These are phyloP conservation scores for Jaculus jaculus DNA, from an alignment of 2,113 vertebrate species.

Conservation along the genomic window DNA sequence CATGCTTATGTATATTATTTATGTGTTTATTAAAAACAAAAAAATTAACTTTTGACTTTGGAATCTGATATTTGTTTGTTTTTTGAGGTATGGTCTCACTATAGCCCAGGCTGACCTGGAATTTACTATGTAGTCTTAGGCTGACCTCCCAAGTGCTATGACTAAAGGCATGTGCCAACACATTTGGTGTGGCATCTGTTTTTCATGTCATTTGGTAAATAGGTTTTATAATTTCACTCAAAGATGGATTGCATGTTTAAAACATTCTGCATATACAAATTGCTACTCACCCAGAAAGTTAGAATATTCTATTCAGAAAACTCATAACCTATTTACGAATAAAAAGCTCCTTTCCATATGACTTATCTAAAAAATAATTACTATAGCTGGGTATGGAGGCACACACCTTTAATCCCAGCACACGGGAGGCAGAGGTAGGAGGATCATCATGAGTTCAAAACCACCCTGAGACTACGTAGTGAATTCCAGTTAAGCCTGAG, in stretches of 20 bases:
- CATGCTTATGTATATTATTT: background rate
- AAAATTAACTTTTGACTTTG: no score
- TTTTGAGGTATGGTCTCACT: background rate
- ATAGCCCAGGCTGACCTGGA: no score
- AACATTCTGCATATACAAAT: background rate
- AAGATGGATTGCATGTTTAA: slow-evolving; percentile 4
- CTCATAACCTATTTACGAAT: background rate
- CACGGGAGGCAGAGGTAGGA: no score
- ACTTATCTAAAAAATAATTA: slow-evolving; percentile 40
- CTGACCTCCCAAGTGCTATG: no score
- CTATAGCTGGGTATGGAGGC: background rate
- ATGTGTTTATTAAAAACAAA: background rate
- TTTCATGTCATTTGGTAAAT: background rate
- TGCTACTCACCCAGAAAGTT: background rate
- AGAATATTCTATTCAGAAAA: background rate
- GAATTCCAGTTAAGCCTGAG: no score
- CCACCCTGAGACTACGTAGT: no score
- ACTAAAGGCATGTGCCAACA: no score
- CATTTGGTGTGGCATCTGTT: background rate
- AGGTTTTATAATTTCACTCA: background rate
- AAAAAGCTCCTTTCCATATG: background rate
- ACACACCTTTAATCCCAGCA: no score
- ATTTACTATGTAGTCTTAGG: no score
- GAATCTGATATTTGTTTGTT: background rate
- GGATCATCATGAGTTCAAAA: no score